A percentile compares a stretch with the other conserved stretches of the same genome.
These are phyloP conservation scores for Akabosia matsudoensis DNA, from an alignment of 1,140 invertebrate species.

Conservation along the genomic window DNA sequence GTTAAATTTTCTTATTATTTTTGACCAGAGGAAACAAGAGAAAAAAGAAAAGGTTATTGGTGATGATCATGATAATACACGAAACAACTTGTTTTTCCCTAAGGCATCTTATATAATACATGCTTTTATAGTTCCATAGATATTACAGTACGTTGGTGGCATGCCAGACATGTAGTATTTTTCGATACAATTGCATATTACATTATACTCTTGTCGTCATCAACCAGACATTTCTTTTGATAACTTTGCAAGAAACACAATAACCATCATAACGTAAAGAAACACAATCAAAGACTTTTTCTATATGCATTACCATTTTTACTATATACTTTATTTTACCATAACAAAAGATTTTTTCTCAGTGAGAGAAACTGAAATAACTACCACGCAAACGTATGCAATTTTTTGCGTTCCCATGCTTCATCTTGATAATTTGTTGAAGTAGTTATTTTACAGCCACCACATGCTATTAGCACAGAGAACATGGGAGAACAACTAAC, in stretches of 20 bases:
- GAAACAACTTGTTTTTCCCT: conserved; percentile 6
- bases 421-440: conserved; percentile 25
- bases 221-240: neutral
- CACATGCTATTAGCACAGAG: conserved; percentile 19
- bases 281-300: too few relatives aligned
- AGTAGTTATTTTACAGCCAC: conserved; percentile 23
- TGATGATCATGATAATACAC: conserved; percentile 19
- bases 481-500: conserved; percentile 21
- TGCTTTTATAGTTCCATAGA: neutral
- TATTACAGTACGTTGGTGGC: neutral
- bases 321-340: neutral
- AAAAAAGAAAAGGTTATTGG: conserved; percentile 10
- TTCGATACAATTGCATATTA: neutral
- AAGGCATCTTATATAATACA: neutral
- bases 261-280: too few relatives aligned
- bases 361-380: neutral
- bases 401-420: conserved; percentile 15
- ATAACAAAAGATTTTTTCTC: conserved; percentile 5
- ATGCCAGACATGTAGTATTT: neutral
- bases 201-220: too few relatives aligned
- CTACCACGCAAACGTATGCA: neutral
- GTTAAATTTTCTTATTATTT: conserved; percentile 2
- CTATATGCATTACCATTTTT: neutral
- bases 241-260: neutral
- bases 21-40: neutral